phyloP scores from a whole-genome alignment of 1,140 invertebrate genomes.

The Plectus sambesii region DNA sequence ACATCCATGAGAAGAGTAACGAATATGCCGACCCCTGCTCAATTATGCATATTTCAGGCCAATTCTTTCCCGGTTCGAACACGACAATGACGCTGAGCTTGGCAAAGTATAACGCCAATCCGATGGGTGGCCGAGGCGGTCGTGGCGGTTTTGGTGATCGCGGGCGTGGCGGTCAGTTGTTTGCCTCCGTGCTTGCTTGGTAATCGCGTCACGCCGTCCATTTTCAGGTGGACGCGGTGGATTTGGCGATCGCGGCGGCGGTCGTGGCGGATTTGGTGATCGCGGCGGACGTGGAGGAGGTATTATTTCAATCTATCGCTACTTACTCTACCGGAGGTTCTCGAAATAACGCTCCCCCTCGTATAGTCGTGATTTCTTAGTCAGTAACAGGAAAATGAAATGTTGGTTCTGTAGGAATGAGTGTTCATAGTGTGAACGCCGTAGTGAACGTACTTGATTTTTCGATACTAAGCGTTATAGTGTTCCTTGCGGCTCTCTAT shows the following conservation, averaged over 20 bases:
- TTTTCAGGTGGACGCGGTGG: conserved; percentile 20
- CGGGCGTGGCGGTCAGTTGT: conserved; percentile 56
- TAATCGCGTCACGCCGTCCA: conserved; percentile 21
- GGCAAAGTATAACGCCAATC: conserved; percentile 19
- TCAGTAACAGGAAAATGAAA: too few relatives aligned
- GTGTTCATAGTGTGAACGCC: too few relatives aligned
- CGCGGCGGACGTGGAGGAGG: conserved; percentile 26
- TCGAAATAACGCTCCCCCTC: too few relatives aligned
- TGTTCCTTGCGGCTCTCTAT: too few relatives aligned
- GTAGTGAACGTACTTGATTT: too few relatives aligned
- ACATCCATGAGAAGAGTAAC: too few relatives aligned
- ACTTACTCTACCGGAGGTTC: not conserved
- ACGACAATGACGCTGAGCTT: conserved; percentile 12
- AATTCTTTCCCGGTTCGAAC: conserved; percentile 11
- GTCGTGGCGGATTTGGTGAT: conserved; percentile 25
- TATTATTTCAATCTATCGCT: not conserved
- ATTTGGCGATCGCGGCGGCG: conserved; percentile 20
- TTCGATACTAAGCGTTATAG: too few relatives aligned
- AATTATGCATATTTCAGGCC: not conserved
- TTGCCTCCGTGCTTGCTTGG: conserved; percentile 72
- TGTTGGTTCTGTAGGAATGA: too few relatives aligned
- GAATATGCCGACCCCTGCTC: too few relatives aligned
- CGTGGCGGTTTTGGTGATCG: conserved; percentile 31
- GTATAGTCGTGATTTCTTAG: too few relatives aligned
- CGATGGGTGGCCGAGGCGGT: conserved; percentile 27